A percentile compares a stretch with the other conserved stretches of the same genome.
phyloP scores from a whole-genome alignment of 2,888 invertebrate species.

The Thereva nobilitata region DNA sequence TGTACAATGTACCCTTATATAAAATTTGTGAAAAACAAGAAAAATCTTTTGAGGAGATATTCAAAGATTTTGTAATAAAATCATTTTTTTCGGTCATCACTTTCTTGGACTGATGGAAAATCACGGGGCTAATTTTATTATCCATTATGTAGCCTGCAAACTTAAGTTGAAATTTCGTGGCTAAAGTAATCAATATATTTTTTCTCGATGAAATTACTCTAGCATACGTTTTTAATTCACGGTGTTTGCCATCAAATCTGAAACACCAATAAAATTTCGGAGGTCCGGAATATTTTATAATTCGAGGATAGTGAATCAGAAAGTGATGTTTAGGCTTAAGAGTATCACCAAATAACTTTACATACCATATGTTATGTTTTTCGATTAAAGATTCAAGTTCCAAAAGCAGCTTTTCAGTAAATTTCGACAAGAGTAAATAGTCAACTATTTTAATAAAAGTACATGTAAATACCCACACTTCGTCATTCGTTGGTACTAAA shows the following conservation, averaged over 20 bases:
- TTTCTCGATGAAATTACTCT: neutral
- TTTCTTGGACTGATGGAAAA: too few relatives aligned
- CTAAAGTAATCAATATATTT: neutral
- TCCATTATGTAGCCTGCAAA: neutral
- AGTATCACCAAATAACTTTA: slow-evolving; percentile 18
- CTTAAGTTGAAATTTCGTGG: neutral
- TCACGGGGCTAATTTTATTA: too few relatives aligned
- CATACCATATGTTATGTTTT: neutral
- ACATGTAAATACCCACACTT: slow-evolving; percentile 36
- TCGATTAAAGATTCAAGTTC: neutral
- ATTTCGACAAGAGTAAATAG: slow-evolving; percentile 32
- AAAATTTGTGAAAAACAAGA: too few relatives aligned
- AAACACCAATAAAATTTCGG: slow-evolving; percentile 23
- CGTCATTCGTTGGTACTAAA: slow-evolving; percentile 38
- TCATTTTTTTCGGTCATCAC: too few relatives aligned
- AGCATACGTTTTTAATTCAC: slow-evolving; percentile 17
- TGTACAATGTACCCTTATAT: too few relatives aligned
- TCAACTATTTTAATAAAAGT: slow-evolving; percentile 36
- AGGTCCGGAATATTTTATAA: slow-evolving; percentile 13
- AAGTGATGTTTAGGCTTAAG: slow-evolving; percentile 28
- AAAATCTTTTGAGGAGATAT: too few relatives aligned
- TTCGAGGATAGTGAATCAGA: slow-evolving; percentile 7
- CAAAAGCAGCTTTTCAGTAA: neutral
- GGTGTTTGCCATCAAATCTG: slow-evolving; percentile 20
- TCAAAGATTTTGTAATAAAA: too few relatives aligned